Evolutionary conservation across 2,797 vertebrate genomes (phyloP).

Genomic region (Microctenopoma lineatum): DNA sequence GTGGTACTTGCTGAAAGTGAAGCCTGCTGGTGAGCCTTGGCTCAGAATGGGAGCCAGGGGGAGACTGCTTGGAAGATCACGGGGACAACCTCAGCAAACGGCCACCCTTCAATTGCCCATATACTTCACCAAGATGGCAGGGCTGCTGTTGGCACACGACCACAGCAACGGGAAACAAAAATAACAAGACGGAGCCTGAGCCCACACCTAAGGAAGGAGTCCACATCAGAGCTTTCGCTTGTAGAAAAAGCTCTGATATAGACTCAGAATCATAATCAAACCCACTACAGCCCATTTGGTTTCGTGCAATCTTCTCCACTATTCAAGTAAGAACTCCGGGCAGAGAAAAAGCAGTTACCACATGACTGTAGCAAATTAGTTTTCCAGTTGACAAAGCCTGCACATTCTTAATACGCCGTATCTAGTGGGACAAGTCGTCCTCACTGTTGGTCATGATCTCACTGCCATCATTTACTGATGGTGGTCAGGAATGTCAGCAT

Average conservation of each 20-base stretch:
- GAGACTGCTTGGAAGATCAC: constrained; percentile 77
- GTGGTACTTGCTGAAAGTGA: constrained; percentile 85
- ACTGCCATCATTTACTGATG: constrained; percentile 49
- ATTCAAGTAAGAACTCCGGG: constrained; percentile 35
- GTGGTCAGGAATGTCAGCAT: constrained; percentile 35
- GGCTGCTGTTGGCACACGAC: constrained; percentile 51
- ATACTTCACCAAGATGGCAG: constrained; percentile 55
- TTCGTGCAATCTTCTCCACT: constrained; percentile 33
- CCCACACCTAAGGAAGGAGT: constrained; percentile 15
- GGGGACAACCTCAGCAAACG: constrained; percentile 76
- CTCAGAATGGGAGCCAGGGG: constrained; percentile 66
- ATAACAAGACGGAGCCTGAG: constrained; percentile 4
- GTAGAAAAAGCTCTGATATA: constrained; percentile 5
- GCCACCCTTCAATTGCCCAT: constrained; percentile 75
- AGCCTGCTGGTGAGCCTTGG: constrained; percentile 83
- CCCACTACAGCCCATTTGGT: constrained; percentile 27
- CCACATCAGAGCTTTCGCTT: constrained; percentile 17
- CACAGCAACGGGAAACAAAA: constrained; percentile 19
- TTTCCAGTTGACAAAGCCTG: constrained; percentile 20
- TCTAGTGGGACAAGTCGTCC: constrained; percentile 17
- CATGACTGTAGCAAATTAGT: constrained; percentile 42
- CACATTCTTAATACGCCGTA: constrained; percentile 19
- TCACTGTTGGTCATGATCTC: constrained; percentile 48
- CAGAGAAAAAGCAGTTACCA: constrained; percentile 41
- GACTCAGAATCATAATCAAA: constrained; percentile 38